phyloP scores from a whole-genome alignment of 1,140 invertebrate genomes.

The Hycleus phaleratus region DNA sequence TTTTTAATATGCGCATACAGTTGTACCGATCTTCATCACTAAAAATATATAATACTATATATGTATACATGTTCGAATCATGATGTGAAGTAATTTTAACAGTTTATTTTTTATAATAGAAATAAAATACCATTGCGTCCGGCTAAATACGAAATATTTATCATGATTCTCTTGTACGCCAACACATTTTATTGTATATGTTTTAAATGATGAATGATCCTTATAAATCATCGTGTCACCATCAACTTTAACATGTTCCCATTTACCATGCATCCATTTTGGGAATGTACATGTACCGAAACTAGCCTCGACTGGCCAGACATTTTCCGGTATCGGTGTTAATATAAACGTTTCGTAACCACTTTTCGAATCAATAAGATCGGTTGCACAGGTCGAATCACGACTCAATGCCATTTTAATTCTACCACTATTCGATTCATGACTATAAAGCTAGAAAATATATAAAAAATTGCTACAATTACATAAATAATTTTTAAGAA shows the following conservation, averaged over 20 bases:
- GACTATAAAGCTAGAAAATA: slow-evolving; percentile 48
- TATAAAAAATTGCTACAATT: neutral
- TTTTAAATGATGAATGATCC: slow-evolving; percentile 57
- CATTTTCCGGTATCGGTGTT: slow-evolving; percentile 35
- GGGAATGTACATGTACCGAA: slow-evolving; percentile 48
- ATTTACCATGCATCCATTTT: slow-evolving; percentile 57
- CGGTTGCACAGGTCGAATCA: slow-evolving; percentile 57
- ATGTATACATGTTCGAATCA: neutral
- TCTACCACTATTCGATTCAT: slow-evolving; percentile 48
- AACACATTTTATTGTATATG: slow-evolving; percentile 53
- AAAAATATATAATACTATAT: slow-evolving; percentile 28
- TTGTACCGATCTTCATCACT: slow-evolving; percentile 59
- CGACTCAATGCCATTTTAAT: slow-evolving; percentile 58
- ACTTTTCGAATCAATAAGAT: slow-evolving; percentile 49
- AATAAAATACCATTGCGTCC: slow-evolving; percentile 47
- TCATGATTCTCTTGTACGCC: slow-evolving; percentile 39
- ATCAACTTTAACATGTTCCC: slow-evolving; percentile 56
- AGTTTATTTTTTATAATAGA: neutral
- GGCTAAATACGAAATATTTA: slow-evolving; percentile 45
- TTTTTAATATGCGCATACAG: slow-evolving; percentile 55
- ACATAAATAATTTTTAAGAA: neutral
- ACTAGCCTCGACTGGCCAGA: slow-evolving; percentile 37
- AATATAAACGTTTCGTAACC: slow-evolving; percentile 56
- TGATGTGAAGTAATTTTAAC: neutral
- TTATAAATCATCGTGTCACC: slow-evolving; percentile 55